phyloP scores from a whole-genome alignment of 2,797 vertebrate genomes.

The Orientallactaga sibirica region DNA sequence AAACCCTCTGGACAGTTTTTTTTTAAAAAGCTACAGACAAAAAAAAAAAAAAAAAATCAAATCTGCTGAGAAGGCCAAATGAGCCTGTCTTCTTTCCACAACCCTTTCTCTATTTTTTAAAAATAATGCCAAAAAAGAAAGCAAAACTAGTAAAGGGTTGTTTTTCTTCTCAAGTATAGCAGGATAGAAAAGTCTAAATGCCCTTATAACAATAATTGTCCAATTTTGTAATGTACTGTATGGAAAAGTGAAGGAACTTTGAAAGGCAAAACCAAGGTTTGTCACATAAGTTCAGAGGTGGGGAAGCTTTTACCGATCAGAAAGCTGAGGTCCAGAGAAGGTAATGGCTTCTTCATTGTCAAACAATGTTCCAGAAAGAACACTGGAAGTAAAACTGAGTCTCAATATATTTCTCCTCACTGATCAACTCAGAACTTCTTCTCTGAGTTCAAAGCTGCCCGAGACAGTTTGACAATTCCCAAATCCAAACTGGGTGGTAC shows the following conservation, averaged over 20 bases:
- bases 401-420: neutral
- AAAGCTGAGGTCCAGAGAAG: neutral
- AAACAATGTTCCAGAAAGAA: neutral
- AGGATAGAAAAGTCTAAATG: neutral
- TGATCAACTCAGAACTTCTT: no score
- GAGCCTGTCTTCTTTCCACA: neutral
- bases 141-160: neutral
- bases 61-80: slow-evolving; percentile 70
- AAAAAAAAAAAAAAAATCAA: slow-evolving; percentile 56
- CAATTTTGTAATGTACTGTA: neutral
- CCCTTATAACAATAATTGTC: neutral
- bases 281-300: neutral
- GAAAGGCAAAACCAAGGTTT: neutral
- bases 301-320: neutral
- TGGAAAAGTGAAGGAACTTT: neutral
- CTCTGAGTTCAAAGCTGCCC: neutral
- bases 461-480: neutral
- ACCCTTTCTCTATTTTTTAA: neutral
- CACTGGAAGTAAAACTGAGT: neutral
- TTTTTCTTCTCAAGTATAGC: neutral
- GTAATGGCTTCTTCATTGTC: neutral
- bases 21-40: neutral
- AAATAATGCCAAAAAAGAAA: slow-evolving; percentile 24
- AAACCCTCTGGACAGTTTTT: slow-evolving; percentile 45
- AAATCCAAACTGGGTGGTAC: neutral